Percentiles rank a stretch among this genome's conserved stretches.
These are phyloP conservation scores for Connochaetes taurinus DNA, from an alignment of 2,113 vertebrate species.

Conservation along the genomic window DNA sequence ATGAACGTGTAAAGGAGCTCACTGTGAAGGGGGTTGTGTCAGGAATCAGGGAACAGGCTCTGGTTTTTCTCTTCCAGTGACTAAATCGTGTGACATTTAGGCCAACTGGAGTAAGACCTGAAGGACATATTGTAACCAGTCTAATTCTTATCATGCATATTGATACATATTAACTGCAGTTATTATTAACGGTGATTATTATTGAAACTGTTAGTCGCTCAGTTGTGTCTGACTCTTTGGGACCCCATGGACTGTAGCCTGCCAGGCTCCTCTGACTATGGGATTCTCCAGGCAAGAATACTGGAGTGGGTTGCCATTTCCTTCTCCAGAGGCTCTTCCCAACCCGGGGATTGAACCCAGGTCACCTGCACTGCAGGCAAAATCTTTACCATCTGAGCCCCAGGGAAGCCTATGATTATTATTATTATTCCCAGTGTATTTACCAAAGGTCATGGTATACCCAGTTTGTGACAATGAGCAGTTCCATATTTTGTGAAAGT, in stretches of 20 bases:
- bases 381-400: background rate
- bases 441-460: background rate
- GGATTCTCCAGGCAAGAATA: background rate
- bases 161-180: background rate
- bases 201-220: background rate
- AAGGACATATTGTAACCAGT: background rate
- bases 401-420: background rate
- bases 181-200: background rate
- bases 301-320: background rate
- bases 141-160: background rate
- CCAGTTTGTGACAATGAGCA: background rate
- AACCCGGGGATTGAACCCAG: background rate
- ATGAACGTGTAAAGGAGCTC: background rate
- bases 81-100: background rate
- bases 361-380: background rate
- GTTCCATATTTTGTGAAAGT: background rate
- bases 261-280: background rate
- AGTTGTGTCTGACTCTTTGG: background rate
- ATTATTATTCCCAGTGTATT: background rate
- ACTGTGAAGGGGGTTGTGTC: accelerated
- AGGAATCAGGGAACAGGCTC: background rate
- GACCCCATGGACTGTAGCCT: background rate
- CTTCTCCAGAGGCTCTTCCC: background rate
- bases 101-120: background rate
- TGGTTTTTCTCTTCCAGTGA: background rate